Base-by-base conservation (phyloP, 2,888 invertebrate species). In the Drosophila eohydei region DNA sequence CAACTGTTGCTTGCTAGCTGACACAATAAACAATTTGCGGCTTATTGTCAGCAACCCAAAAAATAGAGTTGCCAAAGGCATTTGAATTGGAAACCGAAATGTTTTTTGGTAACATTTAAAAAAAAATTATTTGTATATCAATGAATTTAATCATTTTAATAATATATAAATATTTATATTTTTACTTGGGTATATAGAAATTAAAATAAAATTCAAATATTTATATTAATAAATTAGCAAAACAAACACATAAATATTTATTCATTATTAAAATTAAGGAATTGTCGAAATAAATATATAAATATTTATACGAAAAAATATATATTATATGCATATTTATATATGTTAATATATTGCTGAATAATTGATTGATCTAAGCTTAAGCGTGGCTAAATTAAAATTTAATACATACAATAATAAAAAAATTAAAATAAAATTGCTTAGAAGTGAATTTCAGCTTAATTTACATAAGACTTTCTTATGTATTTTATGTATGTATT, bases 1-100 rank as follows among this genome's bases (percentile, higher is more conserved):
- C 16, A 77, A 78, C 76, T 78, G 79, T 78, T 77, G 76, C 79
- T 78, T 59, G 38, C 28, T 21, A 56, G 41, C 21, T 46, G 14
- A 48, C 36, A 30, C 46, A 44, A 28, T 26, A 52, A 52, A 50
- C 60, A 66, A 74, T 64, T 69, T 78, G 78, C 60, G 74, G 54
- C 38, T 11, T 62, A 62, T 62, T 68, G 73, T 48, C 41, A 16
- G 26, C 30, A 9, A n/a, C 30, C 9, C n/a, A 16, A 32, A 48
- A n/a, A 21, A 26, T 14, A 38, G 4, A 52, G 21, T 21, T 38
- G 36, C 14, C 36, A 14, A 38, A 52, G n/a, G 36, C 36, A 52
- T 26, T 52, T 2, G 21, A 36, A 21, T 52, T 8, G 12, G 21
- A 21, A 21, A 52, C 14, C 14, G 14, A 52, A 38, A 26, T 16